Evolutionary conservation across 2,797 vertebrate genomes (phyloP), one percentile per base, ranked within the genome.

Genomic region (Momotus momota): DNA sequence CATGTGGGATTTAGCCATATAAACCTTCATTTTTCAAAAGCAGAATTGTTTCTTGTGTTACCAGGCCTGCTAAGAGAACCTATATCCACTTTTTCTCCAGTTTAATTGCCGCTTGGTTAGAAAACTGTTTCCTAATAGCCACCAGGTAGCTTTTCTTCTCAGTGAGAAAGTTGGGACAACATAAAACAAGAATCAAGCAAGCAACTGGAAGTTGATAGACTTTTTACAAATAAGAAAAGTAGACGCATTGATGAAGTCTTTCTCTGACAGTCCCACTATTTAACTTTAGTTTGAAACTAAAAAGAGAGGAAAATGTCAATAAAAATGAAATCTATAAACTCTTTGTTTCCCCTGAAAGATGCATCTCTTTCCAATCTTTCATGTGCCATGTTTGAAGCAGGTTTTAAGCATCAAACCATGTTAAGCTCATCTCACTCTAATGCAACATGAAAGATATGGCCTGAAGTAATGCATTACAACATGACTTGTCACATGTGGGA

Each of bases 391-490:
- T 94, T 81, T 77, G 77, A 95, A 95, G 91, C 95, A 94, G 88
- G 88, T 94, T 96, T 95, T 74, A 73, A 91, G 21, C 77, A 88
- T 95, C 96, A 94, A 81, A 80, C 88, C 78, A 27, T 18, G 26
- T 95, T 96, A 94, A 88, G 40, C 51, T 88, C 1, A 2, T 67
- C 80, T 93, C 87, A 43, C 27, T 88, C n/a, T 91, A 94, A 96
- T 77, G 43, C 80, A 88, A 88, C 51, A 71, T 94, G 91, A 96
- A 95, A 94, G 93, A 91, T 66, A 81, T 64, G 86, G 93, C 94
- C 96, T 84, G 73, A 93, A 96, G 93, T 88, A 91, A 94, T 77
- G 52, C 80, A 67, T 84, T 93, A 86, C 71, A 85, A 94, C 0
- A 7, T 77, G 89, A 79, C 73, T 90, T 86, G 85, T 88, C 81